Evolutionary conservation across 2,113 vertebrate species (phyloP).

Genomic region (Hyperoodon ampullatus): DNA sequence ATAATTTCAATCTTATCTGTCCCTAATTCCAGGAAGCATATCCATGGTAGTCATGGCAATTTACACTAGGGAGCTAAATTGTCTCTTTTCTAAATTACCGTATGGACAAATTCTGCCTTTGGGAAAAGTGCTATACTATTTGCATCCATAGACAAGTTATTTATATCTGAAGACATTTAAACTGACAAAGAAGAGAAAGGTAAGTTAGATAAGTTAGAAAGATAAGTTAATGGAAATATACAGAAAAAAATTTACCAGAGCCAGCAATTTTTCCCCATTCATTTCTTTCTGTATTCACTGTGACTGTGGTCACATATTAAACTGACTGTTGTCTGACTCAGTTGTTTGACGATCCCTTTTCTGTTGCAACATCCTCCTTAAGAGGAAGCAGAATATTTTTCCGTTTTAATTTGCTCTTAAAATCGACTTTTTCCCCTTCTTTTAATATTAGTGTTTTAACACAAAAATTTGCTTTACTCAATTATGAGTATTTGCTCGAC

Average conservation of each 20-base stretch:
- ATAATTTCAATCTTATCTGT: constrained; percentile 48
- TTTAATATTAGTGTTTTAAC: not conserved
- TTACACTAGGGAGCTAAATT: constrained; percentile 39
- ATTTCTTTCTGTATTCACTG: constrained; percentile 5
- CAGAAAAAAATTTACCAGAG: not conserved
- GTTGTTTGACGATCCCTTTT: not conserved
- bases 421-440: not conserved
- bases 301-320: not conserved
- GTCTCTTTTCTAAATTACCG: constrained; percentile 49
- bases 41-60: not conserved
- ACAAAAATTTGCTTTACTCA: not conserved
- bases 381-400: constrained; percentile 14
- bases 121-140: not conserved
- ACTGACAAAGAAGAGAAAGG: not conserved
- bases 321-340: not conserved
- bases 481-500: not conserved
- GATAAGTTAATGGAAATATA: constrained; percentile 37
- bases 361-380: not conserved
- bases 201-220: not conserved
- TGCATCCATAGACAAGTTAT: constrained; percentile 21
- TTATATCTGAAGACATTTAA: constrained; percentile 39
- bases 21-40: not conserved
- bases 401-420: constrained; percentile 32
- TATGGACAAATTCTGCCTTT: constrained; percentile 44
- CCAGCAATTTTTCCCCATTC: not conserved